Conservation (phyloP, 2,113 vertebrate species). For the Dunckerocampus dactyliophorus region DNA sequence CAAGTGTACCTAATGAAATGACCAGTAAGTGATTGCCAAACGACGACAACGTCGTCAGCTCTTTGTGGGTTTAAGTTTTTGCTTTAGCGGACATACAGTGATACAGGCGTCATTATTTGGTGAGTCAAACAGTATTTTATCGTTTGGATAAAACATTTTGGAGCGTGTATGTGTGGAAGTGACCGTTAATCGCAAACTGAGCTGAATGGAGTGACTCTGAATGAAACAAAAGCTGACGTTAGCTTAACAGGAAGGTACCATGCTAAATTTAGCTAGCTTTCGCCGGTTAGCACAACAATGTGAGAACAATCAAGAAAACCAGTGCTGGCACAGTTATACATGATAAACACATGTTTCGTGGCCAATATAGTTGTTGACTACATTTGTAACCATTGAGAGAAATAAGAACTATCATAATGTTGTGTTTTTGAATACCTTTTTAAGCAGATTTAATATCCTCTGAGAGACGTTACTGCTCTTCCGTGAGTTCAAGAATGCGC, state of each 20-base stretch:
- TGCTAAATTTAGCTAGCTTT: conserved; percentile 39
- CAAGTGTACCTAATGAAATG: neutral
- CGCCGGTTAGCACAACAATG: conserved; percentile 61
- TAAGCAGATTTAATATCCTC: conserved; percentile 41
- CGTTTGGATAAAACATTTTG: neutral
- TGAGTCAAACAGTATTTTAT: neutral
- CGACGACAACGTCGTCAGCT: neutral
- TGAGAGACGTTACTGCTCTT: conserved; percentile 29
- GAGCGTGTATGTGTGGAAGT: neutral
- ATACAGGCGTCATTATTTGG: neutral
- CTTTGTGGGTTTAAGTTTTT: neutral
- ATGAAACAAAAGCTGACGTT: conserved; percentile 52
- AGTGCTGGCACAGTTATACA: rapidly evolving
- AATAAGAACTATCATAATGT: neutral
- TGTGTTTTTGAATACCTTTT: conserved; percentile 45
- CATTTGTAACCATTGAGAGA: neutral
- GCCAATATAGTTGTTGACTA: neutral
- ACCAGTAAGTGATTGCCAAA: neutral
- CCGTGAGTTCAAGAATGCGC: conserved; percentile 18
- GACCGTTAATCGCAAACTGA: neutral
- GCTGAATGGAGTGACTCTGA: neutral
- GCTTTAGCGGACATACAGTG: neutral
- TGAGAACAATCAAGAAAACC: neutral
- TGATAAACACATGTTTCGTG: neutral
- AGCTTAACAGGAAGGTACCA: conserved; percentile 31